These are phyloP conservation scores for Oryzias sinensis DNA, from an alignment of 2,797 vertebrate species.

Conservation along the genomic window DNA sequence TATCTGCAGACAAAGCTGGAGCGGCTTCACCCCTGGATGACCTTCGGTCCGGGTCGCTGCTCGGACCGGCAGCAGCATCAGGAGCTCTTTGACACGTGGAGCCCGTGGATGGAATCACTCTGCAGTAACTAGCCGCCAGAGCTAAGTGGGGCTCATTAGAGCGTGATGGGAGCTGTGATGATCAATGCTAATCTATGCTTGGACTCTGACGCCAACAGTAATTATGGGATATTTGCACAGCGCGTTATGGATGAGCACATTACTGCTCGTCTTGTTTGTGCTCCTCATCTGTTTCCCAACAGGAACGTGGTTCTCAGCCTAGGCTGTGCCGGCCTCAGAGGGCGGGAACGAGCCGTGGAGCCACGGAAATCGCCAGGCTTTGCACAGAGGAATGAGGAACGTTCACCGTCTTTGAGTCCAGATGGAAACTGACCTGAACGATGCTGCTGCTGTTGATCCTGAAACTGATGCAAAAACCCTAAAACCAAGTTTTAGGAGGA, in stretches of 20 bases:
- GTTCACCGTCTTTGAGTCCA: no score
- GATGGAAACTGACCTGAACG: no score
- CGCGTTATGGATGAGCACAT: constrained; percentile 53
- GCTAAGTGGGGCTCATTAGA: constrained; percentile 54
- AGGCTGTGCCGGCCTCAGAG: constrained; percentile 8
- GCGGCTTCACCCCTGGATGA: background rate
- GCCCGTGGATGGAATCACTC: constrained; percentile 33
- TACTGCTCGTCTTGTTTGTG: constrained; percentile 19
- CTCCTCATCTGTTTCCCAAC: constrained; percentile 18
- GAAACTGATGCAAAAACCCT: no score
- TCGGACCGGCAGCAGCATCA: constrained; percentile 10
- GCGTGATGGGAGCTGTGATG: constrained; percentile 42
- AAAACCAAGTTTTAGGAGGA: no score
- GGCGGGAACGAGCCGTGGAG: background rate
- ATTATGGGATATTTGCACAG: constrained; percentile 46
- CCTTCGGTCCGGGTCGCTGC: background rate
- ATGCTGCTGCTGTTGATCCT: no score
- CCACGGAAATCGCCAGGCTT: no score
- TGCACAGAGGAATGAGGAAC: no score
- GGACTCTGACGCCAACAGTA: constrained; percentile 28
- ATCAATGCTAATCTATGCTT: constrained; percentile 47
- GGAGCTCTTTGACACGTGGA: constrained; percentile 37
- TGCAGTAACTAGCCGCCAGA: constrained; percentile 35
- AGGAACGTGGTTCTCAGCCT: background rate
- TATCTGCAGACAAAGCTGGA: background rate